phyloP scores from a whole-genome alignment of 2,797 vertebrate genomes.

The Strix occidentalis region DNA sequence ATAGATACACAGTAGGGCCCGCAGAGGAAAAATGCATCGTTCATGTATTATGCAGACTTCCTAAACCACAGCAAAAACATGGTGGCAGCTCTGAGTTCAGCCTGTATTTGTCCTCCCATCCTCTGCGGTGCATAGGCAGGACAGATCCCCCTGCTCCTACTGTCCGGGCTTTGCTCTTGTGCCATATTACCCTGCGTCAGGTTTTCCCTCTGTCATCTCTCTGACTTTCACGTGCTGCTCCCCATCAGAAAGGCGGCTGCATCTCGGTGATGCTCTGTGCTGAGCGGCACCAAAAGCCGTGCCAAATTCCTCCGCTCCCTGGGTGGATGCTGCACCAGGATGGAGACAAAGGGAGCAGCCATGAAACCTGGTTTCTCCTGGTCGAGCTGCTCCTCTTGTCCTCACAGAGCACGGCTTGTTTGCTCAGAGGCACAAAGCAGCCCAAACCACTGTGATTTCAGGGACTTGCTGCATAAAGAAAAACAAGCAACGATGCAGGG shows the following conservation, averaged over 20 bases:
- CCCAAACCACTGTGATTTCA: background rate
- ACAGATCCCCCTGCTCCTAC: background rate
- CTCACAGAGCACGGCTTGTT: background rate
- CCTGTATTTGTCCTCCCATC: background rate
- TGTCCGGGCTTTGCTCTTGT: background rate
- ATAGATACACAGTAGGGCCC: accelerated
- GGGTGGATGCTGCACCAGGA: background rate
- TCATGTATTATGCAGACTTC: background rate
- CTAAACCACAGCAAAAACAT: background rate
- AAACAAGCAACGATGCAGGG: accelerated
- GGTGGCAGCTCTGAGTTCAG: background rate
- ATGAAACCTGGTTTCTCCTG: background rate
- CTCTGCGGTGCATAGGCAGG: background rate
- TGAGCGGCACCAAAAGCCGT: accelerated
- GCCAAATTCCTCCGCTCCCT: background rate
- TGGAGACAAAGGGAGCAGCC: background rate
- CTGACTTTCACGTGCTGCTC: background rate
- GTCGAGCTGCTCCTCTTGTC: background rate
- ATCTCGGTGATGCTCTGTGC: background rate
- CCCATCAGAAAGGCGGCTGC: background rate
- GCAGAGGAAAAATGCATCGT: background rate
- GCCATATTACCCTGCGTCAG: accelerated
- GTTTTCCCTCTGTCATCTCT: background rate
- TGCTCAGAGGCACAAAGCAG: background rate
- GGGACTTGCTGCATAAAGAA: background rate